A percentile compares a stretch with the other conserved stretches of the same genome.
These are phyloP conservation scores for Caenorhabditis japonica DNA, from an alignment of 2,888 invertebrate genomes.

Conservation along the genomic window DNA sequence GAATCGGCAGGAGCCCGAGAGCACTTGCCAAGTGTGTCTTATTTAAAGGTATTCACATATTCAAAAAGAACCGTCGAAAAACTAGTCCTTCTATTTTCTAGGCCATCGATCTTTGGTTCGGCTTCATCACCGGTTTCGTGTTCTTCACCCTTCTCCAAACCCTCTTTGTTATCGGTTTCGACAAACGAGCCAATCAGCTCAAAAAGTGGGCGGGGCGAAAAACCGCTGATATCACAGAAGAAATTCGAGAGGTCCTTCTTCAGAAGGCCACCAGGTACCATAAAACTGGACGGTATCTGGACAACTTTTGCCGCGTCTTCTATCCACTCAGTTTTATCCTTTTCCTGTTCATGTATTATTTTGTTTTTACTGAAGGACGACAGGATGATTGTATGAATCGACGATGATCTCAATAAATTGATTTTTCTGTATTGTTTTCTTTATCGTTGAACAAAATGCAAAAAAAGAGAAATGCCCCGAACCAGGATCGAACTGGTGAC, in stretches of 20 bases:
- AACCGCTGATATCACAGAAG: constrained; percentile 72
- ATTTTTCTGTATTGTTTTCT: background rate
- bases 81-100: background rate
- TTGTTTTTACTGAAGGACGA: constrained; percentile 76
- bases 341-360: constrained; percentile 76
- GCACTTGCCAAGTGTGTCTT: constrained; percentile 76
- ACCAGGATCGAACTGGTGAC: constrained; percentile 77
- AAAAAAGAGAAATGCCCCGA: constrained; percentile 64
- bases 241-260: constrained; percentile 69
- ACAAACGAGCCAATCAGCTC: constrained; percentile 75
- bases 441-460: background rate
- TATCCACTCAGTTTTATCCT: constrained; percentile 75
- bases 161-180: constrained; percentile 77
- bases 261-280: constrained; percentile 74
- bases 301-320: constrained; percentile 75
- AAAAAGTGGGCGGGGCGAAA: constrained; percentile 75
- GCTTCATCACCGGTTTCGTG: constrained; percentile 77
- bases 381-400: constrained; percentile 68
- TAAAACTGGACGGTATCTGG: constrained; percentile 74
- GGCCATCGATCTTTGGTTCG: constrained; percentile 77
- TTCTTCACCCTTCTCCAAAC: constrained; percentile 77
- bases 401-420: constrained; percentile 53
- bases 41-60: constrained; percentile 66
- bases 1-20: constrained; percentile 77
- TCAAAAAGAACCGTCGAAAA: no score